Conservation (phyloP, 2,113 vertebrate genomes). For the Pseudorasbora parva region DNA sequence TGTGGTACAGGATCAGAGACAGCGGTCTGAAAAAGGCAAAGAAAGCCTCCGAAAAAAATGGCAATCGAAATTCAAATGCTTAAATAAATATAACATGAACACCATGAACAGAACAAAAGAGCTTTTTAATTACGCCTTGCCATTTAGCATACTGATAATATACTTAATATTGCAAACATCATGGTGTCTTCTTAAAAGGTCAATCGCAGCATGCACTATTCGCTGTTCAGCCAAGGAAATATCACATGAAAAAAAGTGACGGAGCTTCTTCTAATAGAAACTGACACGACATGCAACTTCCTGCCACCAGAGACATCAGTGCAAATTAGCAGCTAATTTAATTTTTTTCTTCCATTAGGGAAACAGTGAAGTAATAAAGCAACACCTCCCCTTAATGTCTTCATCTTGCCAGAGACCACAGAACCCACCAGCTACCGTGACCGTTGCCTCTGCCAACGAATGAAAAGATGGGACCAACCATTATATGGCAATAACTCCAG, state of each 20-base stretch:
- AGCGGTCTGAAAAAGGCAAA: neutral
- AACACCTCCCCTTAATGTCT: constrained; percentile 87
- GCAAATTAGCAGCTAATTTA: constrained; percentile 90
- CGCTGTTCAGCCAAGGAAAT: constrained; percentile 28
- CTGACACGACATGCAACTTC: constrained; percentile 74
- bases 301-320: constrained; percentile 76
- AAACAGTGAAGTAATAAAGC: constrained; percentile 83
- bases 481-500: constrained; percentile 2
- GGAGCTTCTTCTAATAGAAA: constrained; percentile 77
- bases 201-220: constrained; percentile 27
- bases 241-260: constrained; percentile 68
- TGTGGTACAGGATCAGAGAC: constrained; percentile 2
- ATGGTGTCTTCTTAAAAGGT: constrained; percentile 34
- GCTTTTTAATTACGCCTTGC: constrained; percentile 6
- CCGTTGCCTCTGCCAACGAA: constrained; percentile 36
- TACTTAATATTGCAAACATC: constrained; percentile 16
- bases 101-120: neutral
- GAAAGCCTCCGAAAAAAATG: neutral
- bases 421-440: constrained; percentile 16
- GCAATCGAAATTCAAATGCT: neutral
- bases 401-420: constrained; percentile 73
- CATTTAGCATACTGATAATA: constrained; percentile 7
- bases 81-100: neutral
- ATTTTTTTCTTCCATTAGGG: constrained; percentile 82
- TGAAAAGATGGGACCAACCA: constrained; percentile 35